A percentile compares a stretch with the other conserved stretches of the same genome.
phyloP scores from a whole-genome alignment of 2,113 vertebrate species.

The Bufo gargarizans region DNA sequence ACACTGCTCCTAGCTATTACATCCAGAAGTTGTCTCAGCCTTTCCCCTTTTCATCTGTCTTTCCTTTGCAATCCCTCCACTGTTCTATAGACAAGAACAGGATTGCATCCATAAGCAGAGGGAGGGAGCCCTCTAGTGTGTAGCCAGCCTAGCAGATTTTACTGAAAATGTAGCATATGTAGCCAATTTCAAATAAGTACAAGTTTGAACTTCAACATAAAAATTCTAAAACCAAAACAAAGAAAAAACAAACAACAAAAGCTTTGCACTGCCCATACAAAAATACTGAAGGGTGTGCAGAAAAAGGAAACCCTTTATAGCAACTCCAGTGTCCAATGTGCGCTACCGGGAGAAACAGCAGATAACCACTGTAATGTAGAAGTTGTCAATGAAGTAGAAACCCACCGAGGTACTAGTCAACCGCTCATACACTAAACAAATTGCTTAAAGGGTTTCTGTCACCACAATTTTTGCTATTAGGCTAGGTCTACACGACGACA shows the following conservation, averaged over 20 bases:
- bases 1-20: constrained; percentile 37
- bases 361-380: too few species aligned
- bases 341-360: too few species aligned
- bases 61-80: constrained; percentile 14
- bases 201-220: background rate
- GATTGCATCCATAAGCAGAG: constrained; percentile 1
- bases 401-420: too few species aligned
- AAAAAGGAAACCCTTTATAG: too few species aligned
- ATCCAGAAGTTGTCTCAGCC: constrained; percentile 44
- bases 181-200: background rate
- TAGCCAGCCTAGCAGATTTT: background rate
- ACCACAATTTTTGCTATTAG: too few species aligned
- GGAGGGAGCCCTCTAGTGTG: constrained; percentile 50
- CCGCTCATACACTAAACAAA: too few species aligned
- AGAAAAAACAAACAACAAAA: background rate
- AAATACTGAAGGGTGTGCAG: too few species aligned
- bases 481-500: too few species aligned
- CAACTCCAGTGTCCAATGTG: too few species aligned
- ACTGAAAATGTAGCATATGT: background rate
- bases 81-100: constrained; percentile 9
- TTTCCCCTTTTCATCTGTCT: constrained; percentile 44
- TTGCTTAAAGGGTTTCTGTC: too few species aligned
- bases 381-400: too few species aligned
- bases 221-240: background rate
- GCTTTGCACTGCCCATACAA: too few species aligned